Percentiles rank a stretch among this genome's conserved stretches.
Conservation (phyloP, 2,113 vertebrate species). For the Vidua chalybeata region DNA sequence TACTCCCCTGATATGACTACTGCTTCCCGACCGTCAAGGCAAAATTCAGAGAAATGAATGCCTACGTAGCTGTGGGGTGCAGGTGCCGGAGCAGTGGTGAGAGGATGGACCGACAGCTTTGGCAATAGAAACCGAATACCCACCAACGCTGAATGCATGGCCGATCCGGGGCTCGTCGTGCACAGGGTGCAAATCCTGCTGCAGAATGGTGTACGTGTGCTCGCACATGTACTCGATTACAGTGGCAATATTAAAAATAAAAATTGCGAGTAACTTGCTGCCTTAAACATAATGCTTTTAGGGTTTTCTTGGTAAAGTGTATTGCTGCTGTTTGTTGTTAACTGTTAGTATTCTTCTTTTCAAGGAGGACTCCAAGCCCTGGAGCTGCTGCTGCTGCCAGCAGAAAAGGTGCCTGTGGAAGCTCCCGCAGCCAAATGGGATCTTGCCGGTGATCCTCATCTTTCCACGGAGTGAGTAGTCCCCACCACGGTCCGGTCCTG, state of each 20-base stretch:
- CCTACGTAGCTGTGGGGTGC: neutral
- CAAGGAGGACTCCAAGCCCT: neutral
- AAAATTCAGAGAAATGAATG: neutral
- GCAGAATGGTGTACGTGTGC: neutral
- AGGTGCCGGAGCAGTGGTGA: neutral
- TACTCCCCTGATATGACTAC: fast-evolving
- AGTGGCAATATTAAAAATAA: neutral
- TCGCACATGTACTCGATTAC: fast-evolving
- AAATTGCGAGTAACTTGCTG: fast-evolving
- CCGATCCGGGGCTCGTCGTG: neutral
- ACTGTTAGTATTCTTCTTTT: neutral
- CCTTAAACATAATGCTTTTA: fast-evolving
- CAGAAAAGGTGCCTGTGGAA: neutral
- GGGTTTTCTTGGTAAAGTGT: neutral
- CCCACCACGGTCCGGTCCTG: fast-evolving
- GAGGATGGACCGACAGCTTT: neutral
- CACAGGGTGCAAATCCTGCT: neutral
- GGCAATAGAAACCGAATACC: neutral
- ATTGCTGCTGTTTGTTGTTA: neutral
- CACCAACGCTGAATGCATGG: neutral
- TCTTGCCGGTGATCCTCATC: fast-evolving
- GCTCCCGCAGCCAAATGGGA: fast-evolving
- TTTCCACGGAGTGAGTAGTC: neutral
- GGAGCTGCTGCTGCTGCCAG: fast-evolving
- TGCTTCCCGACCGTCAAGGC: neutral